A percentile compares a stretch with the other conserved stretches of the same genome.
Conservation (phyloP, 2,797 vertebrate species). For the Malacoctenus gilli region DNA sequence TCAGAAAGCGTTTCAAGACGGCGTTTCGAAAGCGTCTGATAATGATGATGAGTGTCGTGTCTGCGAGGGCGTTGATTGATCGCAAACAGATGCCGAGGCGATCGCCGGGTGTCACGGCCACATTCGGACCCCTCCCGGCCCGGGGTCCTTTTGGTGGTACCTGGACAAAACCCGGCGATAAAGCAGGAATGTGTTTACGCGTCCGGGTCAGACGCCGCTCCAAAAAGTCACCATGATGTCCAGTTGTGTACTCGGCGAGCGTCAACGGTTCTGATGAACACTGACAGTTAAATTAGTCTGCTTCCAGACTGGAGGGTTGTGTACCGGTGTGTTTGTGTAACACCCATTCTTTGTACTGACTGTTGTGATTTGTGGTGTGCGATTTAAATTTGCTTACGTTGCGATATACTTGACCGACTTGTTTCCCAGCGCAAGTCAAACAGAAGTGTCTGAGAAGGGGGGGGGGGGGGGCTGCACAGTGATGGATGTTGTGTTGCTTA, state of each 20-base stretch:
- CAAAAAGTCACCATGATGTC: conserved; percentile 13
- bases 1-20: conserved; percentile 70
- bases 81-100: conserved; percentile 56
- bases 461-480: conserved; percentile 8
- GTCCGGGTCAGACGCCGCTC: too few species aligned
- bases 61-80: conserved; percentile 60
- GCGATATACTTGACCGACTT: conserved; percentile 11
- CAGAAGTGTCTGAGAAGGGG: conserved; percentile 21
- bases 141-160: too few species aligned
- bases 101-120: conserved; percentile 16
- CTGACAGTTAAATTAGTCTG: conserved; percentile 52
- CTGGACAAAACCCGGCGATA: too few species aligned
- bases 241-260: conserved; percentile 34
- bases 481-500: conserved; percentile 54
- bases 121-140: too few species aligned
- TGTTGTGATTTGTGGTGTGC: conserved; percentile 54
- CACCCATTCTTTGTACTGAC: conserved; percentile 32
- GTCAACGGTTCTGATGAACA: conserved; percentile 41
- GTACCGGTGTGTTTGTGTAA: conserved; percentile 56
- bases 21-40: conserved; percentile 57
- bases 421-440: conserved; percentile 53
- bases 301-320: conserved; percentile 41
- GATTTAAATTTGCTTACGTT: conserved; percentile 64
- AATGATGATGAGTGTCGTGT: conserved; percentile 62
- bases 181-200: too few species aligned